phyloP scores from a whole-genome alignment of 2,113 vertebrate genomes.

The Uria lomvia region DNA sequence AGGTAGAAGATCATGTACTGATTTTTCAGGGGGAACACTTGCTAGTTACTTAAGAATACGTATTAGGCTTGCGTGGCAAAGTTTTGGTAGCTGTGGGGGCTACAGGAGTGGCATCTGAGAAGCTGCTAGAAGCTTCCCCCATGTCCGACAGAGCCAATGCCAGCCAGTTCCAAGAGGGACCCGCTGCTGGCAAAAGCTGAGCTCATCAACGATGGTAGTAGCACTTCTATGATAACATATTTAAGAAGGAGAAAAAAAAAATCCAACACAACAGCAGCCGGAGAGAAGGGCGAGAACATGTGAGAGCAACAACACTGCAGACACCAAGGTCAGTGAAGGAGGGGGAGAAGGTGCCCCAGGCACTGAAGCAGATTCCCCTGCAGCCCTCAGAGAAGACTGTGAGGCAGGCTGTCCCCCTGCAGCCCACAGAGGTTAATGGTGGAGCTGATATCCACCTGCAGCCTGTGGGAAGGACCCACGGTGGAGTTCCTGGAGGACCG shows the following conservation, averaged over 20 bases:
- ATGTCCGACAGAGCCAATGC: not conserved
- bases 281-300: not conserved
- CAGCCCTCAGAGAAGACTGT: not conserved
- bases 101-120: not conserved
- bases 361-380: too few species aligned
- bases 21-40: not conserved
- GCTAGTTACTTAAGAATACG: not conserved
- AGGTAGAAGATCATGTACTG: not conserved
- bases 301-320: not conserved
- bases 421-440: not conserved
- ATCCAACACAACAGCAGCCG: not conserved
- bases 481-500: not conserved
- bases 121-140: not conserved
- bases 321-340: not conserved
- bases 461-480: not conserved
- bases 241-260: not conserved
- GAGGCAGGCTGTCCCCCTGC: not conserved
- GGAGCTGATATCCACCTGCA: not conserved
- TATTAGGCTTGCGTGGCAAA: not conserved
- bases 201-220: not conserved
- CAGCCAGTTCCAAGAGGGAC: accelerated
- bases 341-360: not conserved
- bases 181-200: not conserved
- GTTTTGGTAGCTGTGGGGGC: not conserved
- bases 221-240: not conserved